Evolutionary conservation across 1,140 invertebrate genomes (phyloP).

Genomic region (Propsilocerus akamusi): DNA sequence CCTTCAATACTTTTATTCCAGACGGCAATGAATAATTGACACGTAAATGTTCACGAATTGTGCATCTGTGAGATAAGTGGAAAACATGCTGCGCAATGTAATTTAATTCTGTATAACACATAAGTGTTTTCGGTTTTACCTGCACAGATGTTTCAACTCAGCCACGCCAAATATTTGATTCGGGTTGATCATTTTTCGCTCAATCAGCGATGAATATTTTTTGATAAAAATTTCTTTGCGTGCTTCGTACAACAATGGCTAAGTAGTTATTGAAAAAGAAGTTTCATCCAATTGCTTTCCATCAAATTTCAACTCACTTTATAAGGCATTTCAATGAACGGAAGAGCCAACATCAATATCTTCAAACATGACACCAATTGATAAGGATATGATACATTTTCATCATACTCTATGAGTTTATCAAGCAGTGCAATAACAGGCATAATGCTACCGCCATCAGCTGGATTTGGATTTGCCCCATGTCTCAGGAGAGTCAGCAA

Average conservation of each 20-base stretch:
- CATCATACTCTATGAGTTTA: constrained; percentile 37
- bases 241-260: constrained; percentile 20
- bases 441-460: constrained; percentile 17
- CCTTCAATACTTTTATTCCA: constrained; percentile 41
- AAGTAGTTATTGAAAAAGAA: not conserved
- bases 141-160: constrained; percentile 36
- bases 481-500: constrained; percentile 44
- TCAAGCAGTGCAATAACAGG: constrained; percentile 30
- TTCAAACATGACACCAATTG: constrained; percentile 43
- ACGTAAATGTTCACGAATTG: constrained; percentile 40
- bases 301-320: constrained; percentile 14
- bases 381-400: constrained; percentile 36
- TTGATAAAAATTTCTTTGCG: constrained; percentile 34
- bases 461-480: constrained; percentile 19
- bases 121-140: constrained; percentile 11
- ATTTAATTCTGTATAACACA: not conserved
- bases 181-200: constrained; percentile 33
- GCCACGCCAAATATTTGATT: constrained; percentile 23
- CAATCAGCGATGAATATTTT: constrained; percentile 38
- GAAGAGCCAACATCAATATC: constrained; percentile 40
- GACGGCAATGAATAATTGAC: constrained; percentile 48
- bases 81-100: not conserved
- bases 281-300: not conserved
- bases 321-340: constrained; percentile 24
- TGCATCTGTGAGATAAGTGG: constrained; percentile 34